A percentile compares a stretch with the other conserved stretches of the same genome.
These are phyloP conservation scores for Sinosuthora webbiana DNA, from an alignment of 2,113 vertebrate species.

Conservation along the genomic window DNA sequence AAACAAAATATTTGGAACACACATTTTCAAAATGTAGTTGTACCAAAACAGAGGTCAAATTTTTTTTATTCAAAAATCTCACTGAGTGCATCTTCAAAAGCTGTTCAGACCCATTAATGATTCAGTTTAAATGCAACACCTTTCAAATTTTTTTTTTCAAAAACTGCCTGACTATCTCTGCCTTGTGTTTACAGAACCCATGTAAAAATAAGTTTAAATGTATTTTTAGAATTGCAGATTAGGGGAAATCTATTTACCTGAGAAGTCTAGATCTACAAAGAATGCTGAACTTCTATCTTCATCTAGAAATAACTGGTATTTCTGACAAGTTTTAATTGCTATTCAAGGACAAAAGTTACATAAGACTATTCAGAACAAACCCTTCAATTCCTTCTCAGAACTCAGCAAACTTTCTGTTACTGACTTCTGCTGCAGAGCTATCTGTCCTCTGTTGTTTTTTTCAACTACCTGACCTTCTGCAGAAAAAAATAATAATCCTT, in stretches of 20 bases:
- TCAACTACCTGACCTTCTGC: neutral
- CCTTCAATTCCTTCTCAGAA: neutral
- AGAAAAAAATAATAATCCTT: neutral
- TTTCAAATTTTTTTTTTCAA: neutral
- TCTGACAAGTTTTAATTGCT: slow-evolving; percentile 18
- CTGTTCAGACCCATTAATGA: neutral
- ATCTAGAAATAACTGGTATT: neutral
- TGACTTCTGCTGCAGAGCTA: neutral
- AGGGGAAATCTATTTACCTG: slow-evolving; percentile 38
- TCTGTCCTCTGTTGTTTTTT: neutral
- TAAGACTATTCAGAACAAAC: neutral
- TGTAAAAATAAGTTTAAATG: slow-evolving; percentile 23
- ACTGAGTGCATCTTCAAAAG: neutral
- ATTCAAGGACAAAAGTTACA: slow-evolving; percentile 17
- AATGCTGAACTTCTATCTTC: slow-evolving; percentile 2
- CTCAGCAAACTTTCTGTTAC: neutral
- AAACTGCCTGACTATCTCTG: neutral
- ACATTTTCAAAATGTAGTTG: neutral
- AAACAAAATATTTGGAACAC: neutral
- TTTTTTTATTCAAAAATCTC: neutral
- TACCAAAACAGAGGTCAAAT: neutral
- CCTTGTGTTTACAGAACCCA: neutral
- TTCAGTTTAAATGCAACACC: neutral
- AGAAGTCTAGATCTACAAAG: neutral
- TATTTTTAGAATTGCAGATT: slow-evolving; percentile 35